Evolutionary conservation across 2,113 vertebrate species (phyloP).

Genomic region (Eolophus roseicapilla): DNA sequence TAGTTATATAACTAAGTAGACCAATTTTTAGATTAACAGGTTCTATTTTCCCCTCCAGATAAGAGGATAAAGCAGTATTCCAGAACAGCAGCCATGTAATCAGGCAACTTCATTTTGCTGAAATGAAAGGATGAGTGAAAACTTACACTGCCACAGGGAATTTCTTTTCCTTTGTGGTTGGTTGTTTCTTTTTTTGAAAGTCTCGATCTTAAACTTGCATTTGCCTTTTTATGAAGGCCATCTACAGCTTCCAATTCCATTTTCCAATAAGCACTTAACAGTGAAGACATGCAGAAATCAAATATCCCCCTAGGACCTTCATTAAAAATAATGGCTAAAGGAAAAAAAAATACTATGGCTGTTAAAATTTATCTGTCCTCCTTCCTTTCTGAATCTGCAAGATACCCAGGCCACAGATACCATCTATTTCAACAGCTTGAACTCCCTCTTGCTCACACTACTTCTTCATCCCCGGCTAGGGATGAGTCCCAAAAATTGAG

Average conservation of each 20-base stretch:
- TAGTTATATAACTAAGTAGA: conserved; percentile 36
- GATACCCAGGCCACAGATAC: neutral
- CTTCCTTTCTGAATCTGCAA: neutral
- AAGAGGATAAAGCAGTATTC: conserved; percentile 43
- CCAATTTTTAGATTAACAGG: conserved; percentile 38
- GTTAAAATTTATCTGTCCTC: neutral
- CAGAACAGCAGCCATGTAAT: neutral
- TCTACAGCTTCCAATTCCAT: conserved; percentile 3
- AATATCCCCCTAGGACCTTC: conserved; percentile 33
- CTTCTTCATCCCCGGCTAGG: neutral
- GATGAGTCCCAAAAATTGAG: neutral
- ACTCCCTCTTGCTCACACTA: neutral
- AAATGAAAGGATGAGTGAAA: conserved; percentile 12
- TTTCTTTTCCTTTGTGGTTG: neutral
- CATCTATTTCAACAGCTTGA: neutral
- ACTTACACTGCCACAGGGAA: neutral
- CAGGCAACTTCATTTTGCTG: neutral
- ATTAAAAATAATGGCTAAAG: neutral
- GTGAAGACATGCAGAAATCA: conserved; percentile 1
- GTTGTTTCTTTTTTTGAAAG: neutral
- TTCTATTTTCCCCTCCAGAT: neutral
- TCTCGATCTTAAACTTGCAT: neutral
- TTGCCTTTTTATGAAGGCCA: conserved; percentile 15
- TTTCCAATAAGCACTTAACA: conserved; percentile 20
- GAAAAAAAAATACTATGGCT: neutral